phyloP scores from a whole-genome alignment of 2,888 invertebrate species.

The Dasysyrphus albostriatus region DNA sequence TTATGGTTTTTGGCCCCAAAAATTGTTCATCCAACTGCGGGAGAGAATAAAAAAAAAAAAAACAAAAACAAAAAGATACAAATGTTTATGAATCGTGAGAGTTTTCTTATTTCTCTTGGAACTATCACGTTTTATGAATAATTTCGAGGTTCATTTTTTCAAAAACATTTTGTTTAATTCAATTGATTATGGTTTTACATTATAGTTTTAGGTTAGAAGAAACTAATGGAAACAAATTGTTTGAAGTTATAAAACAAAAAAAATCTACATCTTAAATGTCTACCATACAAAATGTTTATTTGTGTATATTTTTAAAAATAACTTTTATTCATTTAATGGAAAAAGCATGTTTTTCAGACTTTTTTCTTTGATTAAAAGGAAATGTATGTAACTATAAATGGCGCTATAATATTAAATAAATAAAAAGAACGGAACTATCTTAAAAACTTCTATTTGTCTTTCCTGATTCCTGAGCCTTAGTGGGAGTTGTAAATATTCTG shows the following conservation, averaged over 20 bases:
- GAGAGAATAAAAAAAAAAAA: background rate
- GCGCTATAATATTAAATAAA: no score
- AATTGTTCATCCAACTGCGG: conserved; percentile 28
- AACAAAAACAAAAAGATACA: conserved; percentile 1
- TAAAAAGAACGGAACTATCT: no score
- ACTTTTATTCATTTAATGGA: background rate
- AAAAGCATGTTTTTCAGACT: conserved; percentile 4
- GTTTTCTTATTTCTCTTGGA: conserved; percentile 43
- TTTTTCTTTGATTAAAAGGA: background rate
- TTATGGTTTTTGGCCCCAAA: conserved; percentile 47
- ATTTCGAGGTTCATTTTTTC: conserved; percentile 45
- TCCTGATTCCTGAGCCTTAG: no score
- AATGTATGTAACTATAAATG: background rate
- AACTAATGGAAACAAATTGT: conserved; percentile 36
- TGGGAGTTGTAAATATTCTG: no score
- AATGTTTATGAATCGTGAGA: conserved; percentile 19
- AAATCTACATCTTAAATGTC: conserved; percentile 18
- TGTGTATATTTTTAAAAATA: background rate
- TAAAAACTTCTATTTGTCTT: no score
- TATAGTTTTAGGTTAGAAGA: background rate
- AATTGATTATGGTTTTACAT: conserved; percentile 51
- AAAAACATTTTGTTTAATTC: conserved; percentile 49
- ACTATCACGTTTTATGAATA: conserved; percentile 64
- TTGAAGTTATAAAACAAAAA: background rate
- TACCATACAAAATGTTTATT: conserved; percentile 1